A percentile compares a stretch with the other conserved stretches of the same genome.
These are phyloP conservation scores for Alosa alosa DNA, from an alignment of 2,113 vertebrate species.

Conservation along the genomic window DNA sequence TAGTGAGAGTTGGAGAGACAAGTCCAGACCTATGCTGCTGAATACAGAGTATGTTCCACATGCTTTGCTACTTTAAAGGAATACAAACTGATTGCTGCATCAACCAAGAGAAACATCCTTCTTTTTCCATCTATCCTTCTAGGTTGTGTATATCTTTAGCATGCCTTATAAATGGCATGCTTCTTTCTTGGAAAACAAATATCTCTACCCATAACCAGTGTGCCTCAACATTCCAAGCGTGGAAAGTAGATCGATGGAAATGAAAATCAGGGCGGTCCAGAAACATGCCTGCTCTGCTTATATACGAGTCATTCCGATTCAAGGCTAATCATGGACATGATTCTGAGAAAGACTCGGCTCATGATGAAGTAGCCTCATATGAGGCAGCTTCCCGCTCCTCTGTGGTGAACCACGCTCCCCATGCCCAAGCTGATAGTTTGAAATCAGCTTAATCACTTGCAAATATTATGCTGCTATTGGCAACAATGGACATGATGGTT, in stretches of 20 bases:
- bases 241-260: not conserved
- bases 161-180: not conserved
- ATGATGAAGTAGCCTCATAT: not conserved
- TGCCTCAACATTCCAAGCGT: no score
- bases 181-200: not conserved
- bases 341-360: not conserved
- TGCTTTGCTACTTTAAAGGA: no score
- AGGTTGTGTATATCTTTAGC: no score
- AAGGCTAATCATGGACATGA: not conserved
- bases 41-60: no score
- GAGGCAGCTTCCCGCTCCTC: not conserved
- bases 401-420: not conserved
- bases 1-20: no score
- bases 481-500: not conserved
- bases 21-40: no score
- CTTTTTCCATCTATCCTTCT: no score
- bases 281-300: not conserved
- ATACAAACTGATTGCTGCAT: no score
- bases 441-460: conserved; percentile 23
- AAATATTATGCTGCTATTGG: conserved; percentile 36
- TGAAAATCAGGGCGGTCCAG: not conserved
- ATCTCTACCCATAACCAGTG: not conserved
- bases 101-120: no score
- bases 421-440: conserved; percentile 17
- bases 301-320: not conserved